Percentiles rank a stretch among this genome's conserved stretches.
phyloP scores from a whole-genome alignment of 2,797 vertebrate genomes.

The Anguilla obscura region DNA sequence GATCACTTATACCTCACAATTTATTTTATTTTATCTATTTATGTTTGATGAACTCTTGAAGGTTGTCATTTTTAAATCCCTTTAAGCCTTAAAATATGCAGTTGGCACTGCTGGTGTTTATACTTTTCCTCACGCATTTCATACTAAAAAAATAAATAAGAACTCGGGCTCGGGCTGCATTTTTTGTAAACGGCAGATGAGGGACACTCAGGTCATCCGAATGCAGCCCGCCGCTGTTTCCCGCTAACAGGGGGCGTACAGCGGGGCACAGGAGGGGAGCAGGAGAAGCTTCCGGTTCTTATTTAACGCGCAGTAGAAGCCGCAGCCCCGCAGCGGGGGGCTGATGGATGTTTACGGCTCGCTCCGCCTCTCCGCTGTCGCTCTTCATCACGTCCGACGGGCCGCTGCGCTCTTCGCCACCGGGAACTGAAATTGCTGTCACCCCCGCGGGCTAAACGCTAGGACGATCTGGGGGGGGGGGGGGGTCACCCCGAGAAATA shows the following conservation, averaged over 20 bases:
- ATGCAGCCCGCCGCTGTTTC: background rate
- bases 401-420: background rate
- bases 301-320: background rate
- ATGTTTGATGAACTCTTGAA: too few relatives aligned
- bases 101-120: too few relatives aligned
- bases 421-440: background rate
- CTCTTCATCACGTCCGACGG: background rate
- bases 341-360: background rate
- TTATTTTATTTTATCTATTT: background rate
- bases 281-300: background rate
- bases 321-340: background rate
- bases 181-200: background rate
- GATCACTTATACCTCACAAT: background rate
- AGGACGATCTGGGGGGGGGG: background rate
- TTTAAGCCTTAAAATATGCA: too few relatives aligned
- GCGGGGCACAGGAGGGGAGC: background rate
- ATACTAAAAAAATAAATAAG: too few relatives aligned
- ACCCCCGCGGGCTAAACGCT: background rate
- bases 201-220: background rate
- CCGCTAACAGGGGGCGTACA: background rate
- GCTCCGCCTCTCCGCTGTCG: background rate
- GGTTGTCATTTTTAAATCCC: too few relatives aligned
- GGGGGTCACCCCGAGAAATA: background rate
- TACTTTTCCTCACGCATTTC: too few relatives aligned
- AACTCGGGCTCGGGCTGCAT: background rate